Evolutionary conservation across 30 jellyfish, hydroid and myxozoan genomes (phyloP), one percentile per base, ranked within the genome.

Genomic region (Turritopsis dohrnii): DNA sequence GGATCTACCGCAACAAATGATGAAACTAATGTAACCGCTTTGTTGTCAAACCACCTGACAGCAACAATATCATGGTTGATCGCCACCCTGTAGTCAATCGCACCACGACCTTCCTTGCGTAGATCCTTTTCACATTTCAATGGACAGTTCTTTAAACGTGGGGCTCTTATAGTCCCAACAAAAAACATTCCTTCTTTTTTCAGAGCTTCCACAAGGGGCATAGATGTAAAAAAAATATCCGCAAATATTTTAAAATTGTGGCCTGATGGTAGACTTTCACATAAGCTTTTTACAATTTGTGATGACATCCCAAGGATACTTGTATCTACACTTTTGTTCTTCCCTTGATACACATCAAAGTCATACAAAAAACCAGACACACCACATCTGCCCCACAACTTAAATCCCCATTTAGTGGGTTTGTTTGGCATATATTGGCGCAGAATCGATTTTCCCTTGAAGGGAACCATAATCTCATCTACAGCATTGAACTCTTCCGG

Each of bases 351-450:
- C 17, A 80, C 87, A 54, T 80, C 87, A 80, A 53, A 60, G 28
- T 80, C 86, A 60, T 80, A 69, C 21, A 80, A 53, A 53, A 53
- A 80, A 17, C 86, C 87, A 80, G 66, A 17, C 17, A 19, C 21
- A 20, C 87, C 86, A 80, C 87, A 17, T 69, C 87, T 80, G 18
- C 87, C 84, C 87, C 86, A 80, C 17, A 80, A 13, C 60, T 80
- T 80, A 53, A 80, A 80, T 54, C 87, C 87, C 87, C 87, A 80
- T 65, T 13, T 52, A 65, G 16, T n/a, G 17, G 87, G 87, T 60
- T 80, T 80, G 65, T 69, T 69, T 13, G 86, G 87, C 28, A 80
- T 21, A 28, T 80, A 80, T 28, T 80, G 86, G 18, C 29, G 21
- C 41, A 80, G 13, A 20, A 52, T 16, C 16, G 87, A 80, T 53